A percentile compares a stretch with the other conserved stretches of the same genome.
Evolutionary conservation across 2,113 vertebrate species (phyloP).

Genomic region (Pedetes capensis): DNA sequence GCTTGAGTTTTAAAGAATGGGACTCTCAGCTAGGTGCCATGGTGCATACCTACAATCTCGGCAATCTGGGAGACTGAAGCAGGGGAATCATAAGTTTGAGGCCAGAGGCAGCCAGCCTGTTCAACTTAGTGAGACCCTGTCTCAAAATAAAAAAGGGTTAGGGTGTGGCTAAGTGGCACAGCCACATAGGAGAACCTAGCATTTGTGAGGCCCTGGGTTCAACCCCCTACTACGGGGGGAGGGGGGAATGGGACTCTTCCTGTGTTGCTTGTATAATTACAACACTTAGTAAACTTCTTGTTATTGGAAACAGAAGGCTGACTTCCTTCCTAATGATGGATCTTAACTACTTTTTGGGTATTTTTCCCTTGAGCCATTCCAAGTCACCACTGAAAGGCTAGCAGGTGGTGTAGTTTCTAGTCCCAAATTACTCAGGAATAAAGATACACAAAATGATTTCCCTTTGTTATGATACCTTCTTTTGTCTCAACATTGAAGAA

Average conservation of each 20-base stretch:
- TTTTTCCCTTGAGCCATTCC: not conserved
- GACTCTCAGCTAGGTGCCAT: too few species aligned
- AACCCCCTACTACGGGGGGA: too few species aligned
- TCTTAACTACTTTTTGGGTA: not conserved
- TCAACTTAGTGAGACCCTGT: too few species aligned
- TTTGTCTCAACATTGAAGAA: not conserved
- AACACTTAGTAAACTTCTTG: not conserved
- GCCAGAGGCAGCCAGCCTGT: too few species aligned
- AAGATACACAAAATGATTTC: not conserved
- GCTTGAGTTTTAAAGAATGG: not conserved
- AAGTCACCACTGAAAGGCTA: not conserved
- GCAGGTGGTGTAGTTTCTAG: not conserved
- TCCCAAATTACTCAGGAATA: not conserved
- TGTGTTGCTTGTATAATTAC: not conserved
- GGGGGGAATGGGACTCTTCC: not conserved
- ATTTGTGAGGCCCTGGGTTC: too few species aligned
- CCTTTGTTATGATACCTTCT: not conserved
- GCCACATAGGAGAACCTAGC: too few species aligned
- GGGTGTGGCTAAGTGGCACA: too few species aligned
- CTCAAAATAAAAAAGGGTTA: too few species aligned
- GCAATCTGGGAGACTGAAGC: too few species aligned
- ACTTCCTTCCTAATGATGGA: not conserved
- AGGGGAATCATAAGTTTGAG: too few species aligned
- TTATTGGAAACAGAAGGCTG: not conserved
- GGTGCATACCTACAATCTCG: too few species aligned